Conservation (phyloP, 2,888 invertebrate species). For the Philereme transversata region DNA sequence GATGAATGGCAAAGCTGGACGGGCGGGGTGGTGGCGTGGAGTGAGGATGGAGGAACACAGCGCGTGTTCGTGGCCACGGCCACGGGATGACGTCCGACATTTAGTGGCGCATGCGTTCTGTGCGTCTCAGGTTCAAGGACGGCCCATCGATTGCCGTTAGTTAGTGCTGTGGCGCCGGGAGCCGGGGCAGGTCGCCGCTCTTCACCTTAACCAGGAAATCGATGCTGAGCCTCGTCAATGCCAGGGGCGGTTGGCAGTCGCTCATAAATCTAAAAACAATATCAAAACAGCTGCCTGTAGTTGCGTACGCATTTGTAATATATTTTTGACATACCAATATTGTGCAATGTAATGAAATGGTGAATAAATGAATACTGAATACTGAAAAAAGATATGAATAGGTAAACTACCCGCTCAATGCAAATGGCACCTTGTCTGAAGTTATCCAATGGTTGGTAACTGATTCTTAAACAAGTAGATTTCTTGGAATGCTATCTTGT, state of each 20-base stretch:
- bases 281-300: constrained; percentile 18
- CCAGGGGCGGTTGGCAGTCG: constrained; percentile 50
- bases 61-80: constrained; percentile 75
- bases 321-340: no score
- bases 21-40: constrained; percentile 32
- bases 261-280: constrained; percentile 6
- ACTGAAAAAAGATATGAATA: neutral
- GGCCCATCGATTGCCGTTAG: constrained; percentile 67
- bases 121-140: constrained; percentile 72
- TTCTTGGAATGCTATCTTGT: neutral
- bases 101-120: constrained; percentile 67
- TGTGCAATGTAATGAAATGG: no score
- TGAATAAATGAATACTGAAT: no score
- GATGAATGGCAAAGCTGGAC: constrained; percentile 58
- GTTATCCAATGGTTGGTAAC: neutral
- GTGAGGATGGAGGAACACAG: constrained; percentile 46
- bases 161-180: constrained; percentile 58
- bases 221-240: constrained; percentile 57
- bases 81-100: constrained; percentile 74
- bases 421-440: neutral
- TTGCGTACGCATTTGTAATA: no score
- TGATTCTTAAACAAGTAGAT: neutral
- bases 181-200: constrained; percentile 68
- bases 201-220: constrained; percentile 53
- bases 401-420: neutral